These are phyloP conservation scores for Pterostichus niger DNA, from an alignment of 2,888 invertebrate genomes.

Conservation along the genomic window DNA sequence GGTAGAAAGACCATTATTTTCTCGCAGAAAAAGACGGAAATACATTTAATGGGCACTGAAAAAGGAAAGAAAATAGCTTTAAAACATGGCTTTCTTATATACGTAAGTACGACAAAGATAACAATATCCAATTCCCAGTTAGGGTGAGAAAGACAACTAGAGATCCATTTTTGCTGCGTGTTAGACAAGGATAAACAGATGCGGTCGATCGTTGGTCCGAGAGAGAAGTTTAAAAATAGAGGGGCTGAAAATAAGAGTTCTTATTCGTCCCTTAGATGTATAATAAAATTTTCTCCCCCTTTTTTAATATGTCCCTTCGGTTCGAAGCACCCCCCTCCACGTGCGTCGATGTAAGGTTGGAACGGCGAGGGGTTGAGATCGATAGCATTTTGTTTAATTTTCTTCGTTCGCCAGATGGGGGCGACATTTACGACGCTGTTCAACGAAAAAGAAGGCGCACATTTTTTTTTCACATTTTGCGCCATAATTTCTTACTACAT, in stretches of 20 bases:
- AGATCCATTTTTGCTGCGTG: slow-evolving; percentile 61
- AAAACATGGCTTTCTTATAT: slow-evolving; percentile 67
- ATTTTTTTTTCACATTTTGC: neutral
- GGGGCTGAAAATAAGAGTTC: slow-evolving; percentile 66
- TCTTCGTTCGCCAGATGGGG: slow-evolving; percentile 42
- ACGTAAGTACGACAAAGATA: slow-evolving; percentile 56
- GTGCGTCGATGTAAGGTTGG: slow-evolving; percentile 26
- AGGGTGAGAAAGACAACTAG: slow-evolving; percentile 12
- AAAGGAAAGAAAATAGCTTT: slow-evolving; percentile 66
- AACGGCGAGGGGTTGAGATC: slow-evolving; percentile 38
- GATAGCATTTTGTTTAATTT: slow-evolving; percentile 65
- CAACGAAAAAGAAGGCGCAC: neutral
- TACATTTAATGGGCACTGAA: slow-evolving; percentile 64
- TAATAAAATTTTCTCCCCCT: slow-evolving; percentile 66
- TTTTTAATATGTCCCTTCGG: slow-evolving; percentile 63
- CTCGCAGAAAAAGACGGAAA: slow-evolving; percentile 65
- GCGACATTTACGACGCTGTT: slow-evolving; percentile 29
- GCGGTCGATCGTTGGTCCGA: slow-evolving; percentile 46
- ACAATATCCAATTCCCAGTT: neutral
- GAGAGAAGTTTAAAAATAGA: slow-evolving; percentile 65
- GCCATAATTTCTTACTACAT: too few relatives aligned
- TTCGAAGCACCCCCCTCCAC: slow-evolving; percentile 45
- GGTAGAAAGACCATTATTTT: slow-evolving; percentile 66
- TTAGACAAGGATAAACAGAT: slow-evolving; percentile 29
- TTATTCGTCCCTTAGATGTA: slow-evolving; percentile 67